These are phyloP conservation scores for Plestiodon gilberti DNA, from an alignment of 2,113 vertebrate genomes.

Conservation along the genomic window DNA sequence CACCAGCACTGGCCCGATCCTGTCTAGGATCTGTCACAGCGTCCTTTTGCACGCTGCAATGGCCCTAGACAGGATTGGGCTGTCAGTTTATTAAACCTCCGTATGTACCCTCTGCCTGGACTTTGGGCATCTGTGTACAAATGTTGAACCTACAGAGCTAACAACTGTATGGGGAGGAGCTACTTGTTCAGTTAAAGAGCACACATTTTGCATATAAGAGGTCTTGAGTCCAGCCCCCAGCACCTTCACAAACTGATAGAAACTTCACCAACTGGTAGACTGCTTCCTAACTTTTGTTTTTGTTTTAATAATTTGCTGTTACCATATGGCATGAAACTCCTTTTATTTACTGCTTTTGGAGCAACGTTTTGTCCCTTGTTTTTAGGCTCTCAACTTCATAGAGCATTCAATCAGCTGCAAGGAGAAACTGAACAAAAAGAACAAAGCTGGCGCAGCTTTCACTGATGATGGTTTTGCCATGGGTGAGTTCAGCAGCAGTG, in stretches of 20 bases:
- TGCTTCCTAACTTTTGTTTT: neutral
- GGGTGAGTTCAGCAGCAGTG: conserved; percentile 80
- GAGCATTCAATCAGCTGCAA: conserved; percentile 98
- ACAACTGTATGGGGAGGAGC: no score
- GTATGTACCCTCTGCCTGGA: neutral
- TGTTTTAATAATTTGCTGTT: neutral
- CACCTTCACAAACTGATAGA: neutral
- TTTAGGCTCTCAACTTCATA: conserved; percentile 95
- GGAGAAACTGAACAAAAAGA: conserved; percentile 98
- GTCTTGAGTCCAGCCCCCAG: no score
- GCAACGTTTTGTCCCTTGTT: conserved; percentile 13
- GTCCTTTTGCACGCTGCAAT: no score
- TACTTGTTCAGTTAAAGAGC: neutral
- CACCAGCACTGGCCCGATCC: no score
- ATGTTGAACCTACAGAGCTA: neutral
- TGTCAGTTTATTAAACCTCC: neutral
- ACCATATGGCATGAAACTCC: neutral
- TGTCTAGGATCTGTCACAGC: no score
- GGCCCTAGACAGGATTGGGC: no score
- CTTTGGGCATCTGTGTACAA: neutral
- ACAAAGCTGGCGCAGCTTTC: conserved; percentile 95
- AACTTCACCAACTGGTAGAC: neutral
- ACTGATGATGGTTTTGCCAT: conserved; percentile 99
- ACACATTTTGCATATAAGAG: neutral
- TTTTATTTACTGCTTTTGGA: conserved; percentile 11